Evolutionary conservation across 1,140 invertebrate species (phyloP), one percentile per base, ranked within the genome.

Genomic region (Procambarus virginalis): DNA sequence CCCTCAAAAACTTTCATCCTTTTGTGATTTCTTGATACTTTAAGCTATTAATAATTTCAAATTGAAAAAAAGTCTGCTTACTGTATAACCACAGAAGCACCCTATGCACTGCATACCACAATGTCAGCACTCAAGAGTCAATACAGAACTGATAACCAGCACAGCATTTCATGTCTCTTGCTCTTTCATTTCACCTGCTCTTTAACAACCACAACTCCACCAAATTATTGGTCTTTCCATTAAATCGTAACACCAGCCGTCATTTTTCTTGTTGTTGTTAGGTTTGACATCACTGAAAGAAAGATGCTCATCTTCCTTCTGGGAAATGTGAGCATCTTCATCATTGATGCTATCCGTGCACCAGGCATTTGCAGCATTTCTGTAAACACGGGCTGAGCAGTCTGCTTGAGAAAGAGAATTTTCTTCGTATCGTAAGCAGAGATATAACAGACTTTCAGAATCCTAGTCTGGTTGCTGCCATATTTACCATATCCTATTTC

Each of bases 321-420:
- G 46, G 12, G 8, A 86, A 86, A 68, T 22, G 77, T 68, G 76
- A 86, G 85, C 85, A 86, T 77, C 85, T 46, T 87, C n/a, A 68
- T n/a, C 48, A 34, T 22, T 84, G 55, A 60, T 85, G n/a, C n/a
- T 75, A 84, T 51, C 48, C 83, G 55, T 20, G 49, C 20, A 20
- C 46, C n/a, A n/a, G 76, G 83, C 46, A 17, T 75, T 68, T 10
- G 17, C 12, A 75, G 68, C 5, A 49, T 22, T 8, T 22, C 20
- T 55, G 8, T 20, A 49, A 60, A 55, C 84, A 82, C 80, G 2
- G 5, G 49, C 48, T 77, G 84, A 85, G 84, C 84, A 85, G 49
- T 34, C 84, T 77, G 84, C 51, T 51, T 22, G 73, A 70, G 73
- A 34, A 70, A 78, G 76, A 55, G 12, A 73, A 20, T 22, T 6